Conservation (phyloP, 2,113 vertebrate genomes). For the Phycodurus eques region DNA sequence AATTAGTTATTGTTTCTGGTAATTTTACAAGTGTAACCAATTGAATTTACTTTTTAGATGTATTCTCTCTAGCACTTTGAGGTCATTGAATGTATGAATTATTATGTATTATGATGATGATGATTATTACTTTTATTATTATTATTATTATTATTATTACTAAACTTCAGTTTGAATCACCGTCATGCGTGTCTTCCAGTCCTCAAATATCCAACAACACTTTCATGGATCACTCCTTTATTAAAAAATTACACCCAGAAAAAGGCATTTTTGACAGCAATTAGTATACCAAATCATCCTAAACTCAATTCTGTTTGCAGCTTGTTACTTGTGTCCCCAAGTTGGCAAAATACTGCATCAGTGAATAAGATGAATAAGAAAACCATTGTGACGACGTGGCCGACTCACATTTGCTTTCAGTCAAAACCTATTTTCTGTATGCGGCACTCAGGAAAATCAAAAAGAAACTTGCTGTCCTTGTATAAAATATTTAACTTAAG, state of each 20-base stretch:
- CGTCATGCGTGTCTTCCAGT: too few relatives aligned
- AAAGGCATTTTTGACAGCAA: background rate
- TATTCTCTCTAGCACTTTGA: too few relatives aligned
- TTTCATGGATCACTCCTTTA: background rate
- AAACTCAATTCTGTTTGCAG: background rate
- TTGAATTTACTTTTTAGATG: too few relatives aligned
- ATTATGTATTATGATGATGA: too few relatives aligned
- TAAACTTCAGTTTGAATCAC: too few relatives aligned
- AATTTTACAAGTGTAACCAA: too few relatives aligned
- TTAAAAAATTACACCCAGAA: background rate
- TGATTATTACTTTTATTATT: too few relatives aligned
- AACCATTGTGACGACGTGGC: background rate
- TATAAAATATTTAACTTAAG: background rate
- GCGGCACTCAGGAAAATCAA: slow-evolving; percentile 1
- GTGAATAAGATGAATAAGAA: background rate
- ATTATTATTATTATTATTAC: too few relatives aligned
- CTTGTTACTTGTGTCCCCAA: background rate
- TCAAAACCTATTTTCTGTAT: background rate
- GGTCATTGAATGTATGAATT: too few relatives aligned
- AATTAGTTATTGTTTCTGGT: too few relatives aligned
- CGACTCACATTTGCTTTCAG: background rate
- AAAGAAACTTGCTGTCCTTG: slow-evolving; percentile 3
- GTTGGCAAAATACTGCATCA: background rate
- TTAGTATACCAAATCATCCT: background rate
- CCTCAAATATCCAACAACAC: background rate